Percentiles rank a stretch among this genome's conserved stretches.
phyloP scores from a whole-genome alignment of 2,113 vertebrate species.

The Sapajus apella region DNA sequence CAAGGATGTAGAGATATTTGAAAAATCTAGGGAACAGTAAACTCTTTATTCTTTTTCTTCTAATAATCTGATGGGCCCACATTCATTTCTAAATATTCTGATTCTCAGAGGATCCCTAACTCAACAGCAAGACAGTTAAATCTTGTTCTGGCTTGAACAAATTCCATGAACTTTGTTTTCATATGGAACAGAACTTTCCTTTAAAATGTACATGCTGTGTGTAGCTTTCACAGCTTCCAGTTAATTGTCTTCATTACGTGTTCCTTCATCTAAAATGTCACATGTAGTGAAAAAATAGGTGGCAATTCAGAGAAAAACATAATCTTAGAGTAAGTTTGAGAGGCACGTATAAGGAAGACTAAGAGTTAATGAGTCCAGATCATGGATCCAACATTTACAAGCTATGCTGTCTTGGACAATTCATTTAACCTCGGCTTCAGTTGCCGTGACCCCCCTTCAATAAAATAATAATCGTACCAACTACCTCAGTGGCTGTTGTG shows the following conservation, averaged over 20 bases:
- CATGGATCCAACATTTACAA: neutral
- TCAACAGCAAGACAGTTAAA: conserved; percentile 1
- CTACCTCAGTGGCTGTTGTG: neutral
- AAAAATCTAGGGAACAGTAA: conserved; percentile 43
- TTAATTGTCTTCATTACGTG: neutral
- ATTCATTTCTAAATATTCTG: neutral
- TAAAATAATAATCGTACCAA: neutral
- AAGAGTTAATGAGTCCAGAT: neutral
- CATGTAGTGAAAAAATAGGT: neutral
- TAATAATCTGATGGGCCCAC: conserved; percentile 29
- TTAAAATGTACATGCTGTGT: neutral
- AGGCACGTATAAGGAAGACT: neutral
- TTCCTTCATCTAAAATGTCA: neutral
- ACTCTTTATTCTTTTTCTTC: neutral
- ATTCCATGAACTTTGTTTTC: conserved; percentile 7
- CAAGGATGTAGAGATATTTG: conserved; percentile 22
- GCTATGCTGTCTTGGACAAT: neutral
- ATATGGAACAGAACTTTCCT: conserved; percentile 1
- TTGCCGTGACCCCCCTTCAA: neutral
- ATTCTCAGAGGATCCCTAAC: conserved; percentile 53
- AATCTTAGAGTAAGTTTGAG: neutral
- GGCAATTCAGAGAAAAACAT: neutral
- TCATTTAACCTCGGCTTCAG: neutral
- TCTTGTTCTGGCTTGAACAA: neutral
- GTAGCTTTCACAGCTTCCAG: neutral